Percentiles rank a stretch among this genome's conserved stretches.
These are phyloP conservation scores for Pyrocephalus nanus DNA, from an alignment of 2,797 vertebrate species.

Conservation along the genomic window DNA sequence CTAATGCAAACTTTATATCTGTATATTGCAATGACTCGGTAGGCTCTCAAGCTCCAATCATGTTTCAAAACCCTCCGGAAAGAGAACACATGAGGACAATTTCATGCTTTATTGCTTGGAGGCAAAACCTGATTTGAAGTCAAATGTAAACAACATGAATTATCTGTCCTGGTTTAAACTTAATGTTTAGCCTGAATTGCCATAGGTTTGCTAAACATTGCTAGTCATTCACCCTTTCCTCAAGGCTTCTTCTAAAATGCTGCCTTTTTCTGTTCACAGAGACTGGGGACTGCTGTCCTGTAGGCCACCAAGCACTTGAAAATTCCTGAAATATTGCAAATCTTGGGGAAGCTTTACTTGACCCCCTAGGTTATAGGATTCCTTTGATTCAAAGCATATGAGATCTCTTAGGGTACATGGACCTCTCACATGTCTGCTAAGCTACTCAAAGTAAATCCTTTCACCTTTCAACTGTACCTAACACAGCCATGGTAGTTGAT, in stretches of 20 bases:
- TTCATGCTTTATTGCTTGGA: neutral
- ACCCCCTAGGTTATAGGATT: neutral
- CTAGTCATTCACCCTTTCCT: neutral
- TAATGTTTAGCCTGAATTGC: neutral
- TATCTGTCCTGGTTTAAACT: neutral
- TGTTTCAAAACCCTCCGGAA: neutral
- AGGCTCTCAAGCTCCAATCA: neutral
- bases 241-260: neutral
- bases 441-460: neutral
- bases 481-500: neutral
- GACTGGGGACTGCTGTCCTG: neutral
- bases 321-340: neutral
- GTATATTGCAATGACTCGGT: neutral
- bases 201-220: neutral
- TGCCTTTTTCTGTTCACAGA: neutral
- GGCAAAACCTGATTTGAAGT: constrained; percentile 1
- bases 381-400: neutral
- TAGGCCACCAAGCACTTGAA: neutral
- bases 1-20: neutral
- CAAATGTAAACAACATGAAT: neutral
- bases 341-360: neutral
- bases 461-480: neutral
- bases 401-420: neutral
- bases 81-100: neutral
- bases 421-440: neutral